phyloP scores from a whole-genome alignment of 2,888 invertebrate genomes.

The Anorthoa munda region DNA sequence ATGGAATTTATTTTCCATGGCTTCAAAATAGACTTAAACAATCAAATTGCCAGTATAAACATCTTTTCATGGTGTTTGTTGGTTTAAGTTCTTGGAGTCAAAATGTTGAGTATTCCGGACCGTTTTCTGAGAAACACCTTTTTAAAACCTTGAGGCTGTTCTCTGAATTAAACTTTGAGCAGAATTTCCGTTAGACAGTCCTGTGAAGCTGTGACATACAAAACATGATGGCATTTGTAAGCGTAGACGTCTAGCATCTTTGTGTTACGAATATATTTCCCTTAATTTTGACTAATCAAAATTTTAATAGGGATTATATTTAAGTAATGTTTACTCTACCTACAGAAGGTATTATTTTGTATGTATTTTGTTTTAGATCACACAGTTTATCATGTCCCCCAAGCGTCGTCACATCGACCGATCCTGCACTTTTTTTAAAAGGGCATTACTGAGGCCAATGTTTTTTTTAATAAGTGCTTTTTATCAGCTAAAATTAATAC shows the following conservation, averaged over 20 bases:
- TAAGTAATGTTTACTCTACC: neutral
- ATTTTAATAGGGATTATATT: neutral
- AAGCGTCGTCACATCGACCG: neutral
- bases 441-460: neutral
- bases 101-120: slow-evolving; percentile 32
- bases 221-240: neutral
- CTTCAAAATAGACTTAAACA: neutral
- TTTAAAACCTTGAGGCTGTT: slow-evolving; percentile 40
- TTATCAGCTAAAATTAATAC: neutral
- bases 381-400: neutral
- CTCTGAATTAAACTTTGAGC: slow-evolving; percentile 38
- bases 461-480: neutral
- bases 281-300: neutral
- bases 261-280: neutral
- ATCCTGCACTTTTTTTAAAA: too few relatives aligned
- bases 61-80: neutral
- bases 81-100: neutral
- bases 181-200: slow-evolving; percentile 41
- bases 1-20: neutral
- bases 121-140: slow-evolving; percentile 32
- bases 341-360: too few relatives aligned
- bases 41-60: neutral
- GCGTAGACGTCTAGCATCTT: too few relatives aligned
- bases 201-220: slow-evolving; percentile 28
- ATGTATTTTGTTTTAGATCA: neutral